These are phyloP conservation scores for Cephonodes hylas DNA, from an alignment of 2,888 invertebrate genomes.

Conservation along the genomic window DNA sequence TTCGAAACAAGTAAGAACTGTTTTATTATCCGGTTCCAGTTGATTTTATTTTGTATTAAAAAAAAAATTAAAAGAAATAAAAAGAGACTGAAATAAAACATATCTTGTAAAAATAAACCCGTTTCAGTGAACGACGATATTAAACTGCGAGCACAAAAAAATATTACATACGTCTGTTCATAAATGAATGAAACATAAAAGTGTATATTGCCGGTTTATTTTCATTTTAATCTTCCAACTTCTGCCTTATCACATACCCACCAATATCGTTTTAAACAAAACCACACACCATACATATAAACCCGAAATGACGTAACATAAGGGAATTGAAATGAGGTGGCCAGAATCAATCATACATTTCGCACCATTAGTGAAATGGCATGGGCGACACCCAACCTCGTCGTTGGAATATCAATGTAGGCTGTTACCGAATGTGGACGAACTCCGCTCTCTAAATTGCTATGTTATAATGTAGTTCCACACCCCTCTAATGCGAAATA, in stretches of 20 bases:
- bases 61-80: no score
- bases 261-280: neutral
- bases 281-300: neutral
- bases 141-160: no score
- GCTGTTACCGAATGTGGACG: neutral
- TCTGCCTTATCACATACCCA: neutral
- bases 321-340: conserved; percentile 8
- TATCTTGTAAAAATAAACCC: no score
- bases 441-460: conserved; percentile 45
- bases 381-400: conserved; percentile 41
- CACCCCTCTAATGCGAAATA: conserved; percentile 18
- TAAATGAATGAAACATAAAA: no score
- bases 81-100: no score
- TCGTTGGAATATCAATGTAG: conserved; percentile 48
- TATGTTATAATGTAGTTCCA: conserved; percentile 39
- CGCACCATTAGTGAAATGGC: conserved; percentile 44
- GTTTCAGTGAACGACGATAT: no score
- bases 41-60: no score
- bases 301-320: neutral
- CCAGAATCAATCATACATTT: conserved; percentile 43
- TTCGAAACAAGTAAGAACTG: no score
- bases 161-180: no score
- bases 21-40: no score
- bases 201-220: no score
- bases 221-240: no score